Evolutionary conservation across 1,140 invertebrate genomes (phyloP), one percentile per base, ranked within the genome.

Genomic region (Leptinotarsa undecemlineata): DNA sequence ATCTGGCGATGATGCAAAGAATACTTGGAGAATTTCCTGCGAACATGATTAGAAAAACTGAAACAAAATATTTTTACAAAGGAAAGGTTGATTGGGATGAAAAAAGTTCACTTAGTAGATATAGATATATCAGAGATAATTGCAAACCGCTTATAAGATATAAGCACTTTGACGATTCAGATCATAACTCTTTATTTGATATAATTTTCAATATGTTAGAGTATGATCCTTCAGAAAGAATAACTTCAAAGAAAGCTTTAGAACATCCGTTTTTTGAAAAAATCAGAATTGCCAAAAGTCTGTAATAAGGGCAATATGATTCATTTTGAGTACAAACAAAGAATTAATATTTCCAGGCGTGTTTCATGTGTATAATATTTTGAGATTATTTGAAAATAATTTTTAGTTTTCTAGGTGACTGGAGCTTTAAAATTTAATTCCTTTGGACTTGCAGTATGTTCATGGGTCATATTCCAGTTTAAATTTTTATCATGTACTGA

Each of bases 1-100:
- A 99, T 89, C 90, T 99, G 81, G 98, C 98, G 66, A 99, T 99
- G 97, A 99, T 99, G 97, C 97, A 99, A 85, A 89, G 98, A 81
- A 99, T 99, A 82, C 89, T 99, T 61, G 98, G 98, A 66, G 92
- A 94, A 75, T 93, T 99, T 84, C 98, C 98, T 61, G 94, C 95
- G 86, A 92, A 91, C 86, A 98, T 99, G 96, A 93, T 94, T 19
- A 90, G 95, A 78, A 98, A 97, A 90, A 98, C 97, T 74, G 97
- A 97, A 89, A 98, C 96, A 75, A 98, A 98, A 88, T 97, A 97
- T 85, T 98, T 97, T 86, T 95, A 96, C 85, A 94, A 96, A 83
- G 95, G 96, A 47, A 94, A 95, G 88, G 88, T 98, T 77, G 94
- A 95, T 83, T 98, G 96, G 96, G 94, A 97, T 84, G 95, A 97